Evolutionary conservation across 1,140 invertebrate genomes (phyloP).

Genomic region (Oryzaephilus surinamensis): DNA sequence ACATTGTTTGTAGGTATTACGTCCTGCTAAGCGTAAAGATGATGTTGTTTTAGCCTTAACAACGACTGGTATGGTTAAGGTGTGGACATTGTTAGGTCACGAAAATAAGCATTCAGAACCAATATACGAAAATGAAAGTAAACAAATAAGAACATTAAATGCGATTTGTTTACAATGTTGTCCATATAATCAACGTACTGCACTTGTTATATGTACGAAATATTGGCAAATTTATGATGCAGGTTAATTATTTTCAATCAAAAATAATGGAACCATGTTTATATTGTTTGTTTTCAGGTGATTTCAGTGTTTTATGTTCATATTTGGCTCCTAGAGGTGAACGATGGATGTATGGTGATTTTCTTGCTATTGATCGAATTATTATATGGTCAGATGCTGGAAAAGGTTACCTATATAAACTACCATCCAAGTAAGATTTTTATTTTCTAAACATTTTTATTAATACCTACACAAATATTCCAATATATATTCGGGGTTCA

Average conservation of each 20-base stretch:
- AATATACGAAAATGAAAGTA: slow-evolving; percentile 95
- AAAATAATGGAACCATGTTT: background rate
- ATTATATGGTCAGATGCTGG: slow-evolving; percentile 90
- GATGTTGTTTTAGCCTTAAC: slow-evolving; percentile 94
- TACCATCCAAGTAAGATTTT: slow-evolving; percentile 81
- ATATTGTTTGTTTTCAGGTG: slow-evolving; percentile 50
- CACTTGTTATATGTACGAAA: slow-evolving; percentile 91
- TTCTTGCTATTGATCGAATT: slow-evolving; percentile 79
- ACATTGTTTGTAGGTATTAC: slow-evolving; percentile 46
- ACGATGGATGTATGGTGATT: slow-evolving; percentile 91
- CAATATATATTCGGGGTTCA: background rate
- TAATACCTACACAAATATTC: slow-evolving; percentile 8
- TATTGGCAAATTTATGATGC: slow-evolving; percentile 91
- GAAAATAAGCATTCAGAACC: slow-evolving; percentile 80
- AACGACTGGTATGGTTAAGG: slow-evolving; percentile 93
- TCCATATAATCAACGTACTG: slow-evolving; percentile 89
- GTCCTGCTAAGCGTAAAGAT: slow-evolving; percentile 83
- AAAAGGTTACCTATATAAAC: slow-evolving; percentile 86
- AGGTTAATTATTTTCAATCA: slow-evolving; percentile 32
- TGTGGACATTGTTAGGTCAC: slow-evolving; percentile 87
- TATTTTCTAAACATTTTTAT: slow-evolving; percentile 4
- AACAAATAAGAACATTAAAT: slow-evolving; percentile 89
- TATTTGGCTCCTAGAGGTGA: slow-evolving; percentile 73
- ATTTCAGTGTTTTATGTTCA: slow-evolving; percentile 89
- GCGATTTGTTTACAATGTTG: slow-evolving; percentile 90